phyloP scores from a whole-genome alignment of 2,888 invertebrate genomes.

The Alloscopus bannaensis region DNA sequence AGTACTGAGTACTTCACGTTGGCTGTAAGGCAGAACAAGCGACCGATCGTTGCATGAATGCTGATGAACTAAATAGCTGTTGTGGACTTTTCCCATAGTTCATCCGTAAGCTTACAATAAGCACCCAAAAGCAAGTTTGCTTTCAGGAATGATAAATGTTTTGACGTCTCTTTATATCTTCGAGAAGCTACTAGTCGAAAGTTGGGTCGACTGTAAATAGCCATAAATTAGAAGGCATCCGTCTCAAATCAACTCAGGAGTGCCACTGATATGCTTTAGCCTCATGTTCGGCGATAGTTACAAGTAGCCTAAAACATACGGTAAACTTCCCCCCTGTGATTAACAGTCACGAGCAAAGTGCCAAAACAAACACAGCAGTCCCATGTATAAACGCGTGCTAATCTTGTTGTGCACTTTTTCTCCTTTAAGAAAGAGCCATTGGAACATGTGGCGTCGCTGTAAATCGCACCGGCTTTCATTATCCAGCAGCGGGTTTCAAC shows the following conservation, averaged over 20 bases:
- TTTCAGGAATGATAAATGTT: no score
- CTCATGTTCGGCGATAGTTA: not conserved
- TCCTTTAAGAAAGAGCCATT: not conserved
- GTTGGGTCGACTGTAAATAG: not conserved
- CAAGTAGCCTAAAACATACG: not conserved
- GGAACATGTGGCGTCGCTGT: not conserved
- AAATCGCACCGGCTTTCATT: not conserved
- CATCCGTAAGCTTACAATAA: no score
- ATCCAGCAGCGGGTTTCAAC: not conserved
- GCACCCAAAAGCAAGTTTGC: no score
- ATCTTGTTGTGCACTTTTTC: not conserved
- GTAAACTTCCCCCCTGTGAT: constrained; percentile 13
- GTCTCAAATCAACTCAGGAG: not conserved
- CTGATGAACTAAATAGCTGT: no score
- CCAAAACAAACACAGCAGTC: constrained; percentile 45
- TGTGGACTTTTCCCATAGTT: no score
- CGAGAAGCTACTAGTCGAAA: not conserved
- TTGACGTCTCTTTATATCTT: not conserved
- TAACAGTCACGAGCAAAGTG: constrained; percentile 36
- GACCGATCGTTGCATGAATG: no score
- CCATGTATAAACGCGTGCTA: constrained; percentile 18
- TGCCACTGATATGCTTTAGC: not conserved
- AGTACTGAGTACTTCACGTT: no score
- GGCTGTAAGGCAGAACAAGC: no score
- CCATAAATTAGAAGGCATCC: not conserved